Conservation (phyloP, 1,140 invertebrate species). For the Aphelinus atriplicis region DNA sequence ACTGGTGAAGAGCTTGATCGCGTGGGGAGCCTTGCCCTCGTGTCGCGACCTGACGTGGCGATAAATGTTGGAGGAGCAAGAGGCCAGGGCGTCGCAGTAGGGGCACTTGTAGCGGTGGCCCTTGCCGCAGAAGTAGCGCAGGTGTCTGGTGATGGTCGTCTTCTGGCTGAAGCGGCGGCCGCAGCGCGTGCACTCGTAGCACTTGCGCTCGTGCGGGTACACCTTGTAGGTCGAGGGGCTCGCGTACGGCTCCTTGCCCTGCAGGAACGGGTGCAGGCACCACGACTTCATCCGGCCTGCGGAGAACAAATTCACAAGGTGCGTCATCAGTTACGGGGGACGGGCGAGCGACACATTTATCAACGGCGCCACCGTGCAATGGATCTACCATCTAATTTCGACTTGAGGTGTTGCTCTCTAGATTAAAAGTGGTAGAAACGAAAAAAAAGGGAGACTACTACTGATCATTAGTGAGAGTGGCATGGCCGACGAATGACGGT, state of each 20-base stretch:
- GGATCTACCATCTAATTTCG: background rate
- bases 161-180: slow-evolving; percentile 58
- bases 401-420: too few relatives aligned
- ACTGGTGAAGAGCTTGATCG: slow-evolving; percentile 53
- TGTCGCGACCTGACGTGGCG: slow-evolving; percentile 53
- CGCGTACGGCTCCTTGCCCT: background rate
- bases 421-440: too few relatives aligned
- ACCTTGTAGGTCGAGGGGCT: slow-evolving; percentile 42
- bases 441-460: too few relatives aligned
- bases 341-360: too few relatives aligned
- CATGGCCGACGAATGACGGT: too few relatives aligned
- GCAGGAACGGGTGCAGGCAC: background rate
- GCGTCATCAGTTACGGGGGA: too few relatives aligned
- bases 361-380: background rate
- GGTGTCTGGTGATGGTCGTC: slow-evolving; percentile 55
- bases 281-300: slow-evolving; percentile 22
- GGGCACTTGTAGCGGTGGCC: slow-evolving; percentile 57
- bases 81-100: slow-evolving; percentile 54
- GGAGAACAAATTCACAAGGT: background rate
- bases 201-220: slow-evolving; percentile 51
- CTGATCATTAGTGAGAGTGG: too few relatives aligned
- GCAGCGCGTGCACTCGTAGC: slow-evolving; percentile 61
- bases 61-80: slow-evolving; percentile 59
- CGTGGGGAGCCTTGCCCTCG: slow-evolving; percentile 39
- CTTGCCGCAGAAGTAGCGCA: slow-evolving; percentile 58